phyloP scores from a whole-genome alignment of 2,797 vertebrate genomes.

The Anabas testudineus region DNA sequence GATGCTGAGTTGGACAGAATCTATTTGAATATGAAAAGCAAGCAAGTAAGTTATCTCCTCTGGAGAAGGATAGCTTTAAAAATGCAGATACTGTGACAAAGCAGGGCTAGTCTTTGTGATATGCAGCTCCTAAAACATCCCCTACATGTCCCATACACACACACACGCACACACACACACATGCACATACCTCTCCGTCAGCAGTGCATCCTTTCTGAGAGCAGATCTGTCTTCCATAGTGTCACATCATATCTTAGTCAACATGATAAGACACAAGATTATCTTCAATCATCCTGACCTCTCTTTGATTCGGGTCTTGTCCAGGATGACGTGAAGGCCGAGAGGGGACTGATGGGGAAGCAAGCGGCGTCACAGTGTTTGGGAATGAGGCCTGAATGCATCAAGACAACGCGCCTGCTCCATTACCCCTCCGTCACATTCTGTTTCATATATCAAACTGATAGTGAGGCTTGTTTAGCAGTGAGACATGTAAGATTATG shows the following conservation, averaged over 20 bases:
- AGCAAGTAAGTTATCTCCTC: slow-evolving; percentile 31
- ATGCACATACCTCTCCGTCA: neutral
- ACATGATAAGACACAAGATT: slow-evolving; percentile 68
- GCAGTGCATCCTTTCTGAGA: slow-evolving; percentile 9
- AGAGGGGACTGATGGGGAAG: slow-evolving; percentile 41
- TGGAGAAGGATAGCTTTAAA: slow-evolving; percentile 37
- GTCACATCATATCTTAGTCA: slow-evolving; percentile 72
- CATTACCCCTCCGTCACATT: slow-evolving; percentile 77
- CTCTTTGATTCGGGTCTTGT: slow-evolving; percentile 70
- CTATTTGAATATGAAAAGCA: slow-evolving; percentile 40
- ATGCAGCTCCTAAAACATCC: slow-evolving; percentile 14
- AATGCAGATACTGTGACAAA: slow-evolving; percentile 36
- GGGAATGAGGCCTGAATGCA: slow-evolving; percentile 60
- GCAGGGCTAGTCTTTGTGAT: slow-evolving; percentile 31
- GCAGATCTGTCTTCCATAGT: slow-evolving; percentile 27
- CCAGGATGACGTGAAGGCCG: slow-evolving; percentile 38
- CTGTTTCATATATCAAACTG: slow-evolving; percentile 71
- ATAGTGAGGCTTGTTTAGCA: slow-evolving; percentile 61
- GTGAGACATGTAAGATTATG: slow-evolving; percentile 78
- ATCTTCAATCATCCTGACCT: slow-evolving; percentile 68
- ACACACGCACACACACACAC: neutral
- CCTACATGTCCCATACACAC: no score
- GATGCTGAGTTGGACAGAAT: slow-evolving; percentile 44
- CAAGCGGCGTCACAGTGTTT: slow-evolving; percentile 52
- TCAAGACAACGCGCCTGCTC: slow-evolving; percentile 64